These are phyloP conservation scores for Clarias pachynema DNA, from an alignment of 2,797 vertebrate species.

Conservation along the genomic window DNA sequence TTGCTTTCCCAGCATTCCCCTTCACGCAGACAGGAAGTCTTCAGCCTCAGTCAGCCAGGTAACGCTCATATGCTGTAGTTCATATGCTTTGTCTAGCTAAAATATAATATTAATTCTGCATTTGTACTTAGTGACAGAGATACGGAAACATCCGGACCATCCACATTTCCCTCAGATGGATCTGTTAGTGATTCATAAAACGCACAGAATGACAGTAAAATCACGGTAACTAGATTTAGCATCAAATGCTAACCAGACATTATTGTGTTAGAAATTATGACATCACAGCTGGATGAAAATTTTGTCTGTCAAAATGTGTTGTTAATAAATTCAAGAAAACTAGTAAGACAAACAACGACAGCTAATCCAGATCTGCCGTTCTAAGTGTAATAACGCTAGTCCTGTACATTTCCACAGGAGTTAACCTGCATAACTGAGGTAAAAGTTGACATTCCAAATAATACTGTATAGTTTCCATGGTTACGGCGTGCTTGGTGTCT, in stretches of 20 bases:
- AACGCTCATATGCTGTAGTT: no score
- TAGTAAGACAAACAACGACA: no score
- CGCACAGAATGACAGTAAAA: not conserved
- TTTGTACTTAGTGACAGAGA: not conserved
- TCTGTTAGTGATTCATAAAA: not conserved
- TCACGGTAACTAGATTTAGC: not conserved
- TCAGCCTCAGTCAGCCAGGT: constrained; percentile 98
- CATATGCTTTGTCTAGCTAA: not conserved
- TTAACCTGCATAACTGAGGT: no score
- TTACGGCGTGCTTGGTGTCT: no score
- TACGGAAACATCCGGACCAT: not conserved
- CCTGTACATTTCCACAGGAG: no score
- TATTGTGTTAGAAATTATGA: not conserved
- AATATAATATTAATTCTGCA: not conserved
- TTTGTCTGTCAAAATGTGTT: not conserved
- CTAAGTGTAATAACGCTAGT: no score
- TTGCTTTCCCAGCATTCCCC: constrained; percentile 90
- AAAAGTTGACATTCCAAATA: no score
- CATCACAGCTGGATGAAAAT: not conserved
- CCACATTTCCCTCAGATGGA: not conserved
- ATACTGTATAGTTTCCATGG: no score
- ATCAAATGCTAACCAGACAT: not conserved
- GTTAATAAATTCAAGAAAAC: not conserved
- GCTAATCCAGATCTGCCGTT: no score
- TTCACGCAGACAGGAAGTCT: constrained; percentile 87